Conservation (phyloP, 2,888 invertebrate genomes). For the Tanytarsus gracilentus region DNA sequence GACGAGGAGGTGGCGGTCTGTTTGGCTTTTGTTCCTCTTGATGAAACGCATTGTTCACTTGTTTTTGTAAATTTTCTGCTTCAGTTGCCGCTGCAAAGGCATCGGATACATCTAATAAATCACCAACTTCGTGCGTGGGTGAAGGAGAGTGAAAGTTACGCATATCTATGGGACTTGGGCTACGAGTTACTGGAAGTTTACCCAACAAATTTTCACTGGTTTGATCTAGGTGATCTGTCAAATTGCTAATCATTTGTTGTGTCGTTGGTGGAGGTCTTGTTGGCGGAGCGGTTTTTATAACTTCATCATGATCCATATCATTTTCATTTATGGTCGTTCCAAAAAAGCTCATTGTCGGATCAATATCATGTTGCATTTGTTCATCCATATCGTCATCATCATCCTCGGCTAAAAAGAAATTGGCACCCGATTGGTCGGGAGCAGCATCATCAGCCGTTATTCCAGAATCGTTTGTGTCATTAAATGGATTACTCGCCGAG, state of each 20-base stretch:
- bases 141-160: constrained; percentile 74
- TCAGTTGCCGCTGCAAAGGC: constrained; percentile 31
- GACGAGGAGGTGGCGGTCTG: constrained; percentile 43
- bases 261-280: constrained; percentile 68
- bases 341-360: constrained; percentile 43
- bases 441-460: constrained; percentile 28
- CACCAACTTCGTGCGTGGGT: constrained; percentile 64
- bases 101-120: constrained; percentile 55
- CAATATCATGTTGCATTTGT: constrained; percentile 30
- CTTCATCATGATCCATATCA: constrained; percentile 32
- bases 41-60: constrained; percentile 30
- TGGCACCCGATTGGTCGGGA: background rate
- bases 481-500: constrained; percentile 57
- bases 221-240: constrained; percentile 81
- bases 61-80: constrained; percentile 14
- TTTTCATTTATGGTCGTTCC: constrained; percentile 44
- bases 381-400: constrained; percentile 10
- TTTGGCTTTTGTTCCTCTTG: constrained; percentile 30
- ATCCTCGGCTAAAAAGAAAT: constrained; percentile 9
- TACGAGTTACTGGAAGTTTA: constrained; percentile 73
- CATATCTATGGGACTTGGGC: constrained; percentile 79
- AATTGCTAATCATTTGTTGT: constrained; percentile 73
- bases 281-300: constrained; percentile 39
- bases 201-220: constrained; percentile 76
- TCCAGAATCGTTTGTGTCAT: constrained; percentile 41